Conservation (phyloP, 2,797 vertebrate species). For the Bufotes viridis region DNA sequence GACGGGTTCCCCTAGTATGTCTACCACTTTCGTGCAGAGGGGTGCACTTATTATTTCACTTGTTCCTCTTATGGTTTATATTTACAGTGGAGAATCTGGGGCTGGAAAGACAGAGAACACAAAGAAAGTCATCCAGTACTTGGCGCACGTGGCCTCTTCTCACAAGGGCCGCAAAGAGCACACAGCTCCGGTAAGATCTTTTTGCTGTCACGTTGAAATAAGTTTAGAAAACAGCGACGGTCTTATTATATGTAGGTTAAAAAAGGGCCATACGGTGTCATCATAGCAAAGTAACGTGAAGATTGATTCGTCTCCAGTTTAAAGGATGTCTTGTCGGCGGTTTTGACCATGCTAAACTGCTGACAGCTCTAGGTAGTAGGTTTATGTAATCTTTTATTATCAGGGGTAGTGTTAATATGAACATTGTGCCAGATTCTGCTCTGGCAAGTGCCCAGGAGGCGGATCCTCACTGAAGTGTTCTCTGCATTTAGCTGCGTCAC, state of each 20-base stretch:
- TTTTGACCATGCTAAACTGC: too few species aligned
- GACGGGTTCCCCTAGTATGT: neutral
- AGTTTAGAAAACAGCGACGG: neutral
- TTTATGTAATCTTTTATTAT: too few species aligned
- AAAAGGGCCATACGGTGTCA: neutral
- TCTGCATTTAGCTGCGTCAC: too few species aligned
- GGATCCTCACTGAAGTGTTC: too few species aligned
- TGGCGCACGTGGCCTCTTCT: slow-evolving; percentile 90
- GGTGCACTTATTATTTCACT: neutral
- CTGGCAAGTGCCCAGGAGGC: too few species aligned
- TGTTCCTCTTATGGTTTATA: neutral
- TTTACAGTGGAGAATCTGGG: slow-evolving; percentile 87
- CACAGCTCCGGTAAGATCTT: slow-evolving; percentile 66
- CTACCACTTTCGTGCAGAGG: too few species aligned
- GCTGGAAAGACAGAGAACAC: slow-evolving; percentile 95
- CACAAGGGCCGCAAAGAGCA: slow-evolving; percentile 82
- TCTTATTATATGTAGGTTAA: too few species aligned
- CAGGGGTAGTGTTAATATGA: too few species aligned
- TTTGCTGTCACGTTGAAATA: neutral
- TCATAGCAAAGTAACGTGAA: neutral
- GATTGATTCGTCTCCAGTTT: neutral
- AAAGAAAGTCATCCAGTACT: slow-evolving; percentile 94
- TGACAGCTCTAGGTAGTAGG: too few species aligned
- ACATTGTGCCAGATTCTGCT: too few species aligned
- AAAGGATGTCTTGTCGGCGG: too few species aligned